A percentile compares a stretch with the other conserved stretches of the same genome.
Conservation (phyloP, 1,140 invertebrate species). For the Neodiprion virginianus region DNA sequence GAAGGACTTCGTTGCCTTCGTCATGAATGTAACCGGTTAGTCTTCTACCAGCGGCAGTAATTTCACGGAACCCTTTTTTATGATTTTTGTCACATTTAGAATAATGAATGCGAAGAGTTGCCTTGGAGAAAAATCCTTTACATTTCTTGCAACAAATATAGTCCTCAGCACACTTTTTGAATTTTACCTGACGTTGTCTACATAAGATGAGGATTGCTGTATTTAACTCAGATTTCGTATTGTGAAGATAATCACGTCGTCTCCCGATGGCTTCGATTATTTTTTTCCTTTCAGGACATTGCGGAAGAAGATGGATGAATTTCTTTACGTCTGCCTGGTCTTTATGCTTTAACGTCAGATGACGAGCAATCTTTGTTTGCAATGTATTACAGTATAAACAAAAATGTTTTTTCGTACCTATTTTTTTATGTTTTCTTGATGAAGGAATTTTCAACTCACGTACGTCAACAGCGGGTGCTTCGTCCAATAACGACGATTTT, state of each 20-base stretch:
- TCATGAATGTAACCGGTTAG: constrained; percentile 22
- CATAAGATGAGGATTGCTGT: constrained; percentile 20
- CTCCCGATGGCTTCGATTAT: constrained; percentile 25
- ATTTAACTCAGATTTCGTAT: constrained; percentile 20
- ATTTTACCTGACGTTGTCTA: constrained; percentile 18
- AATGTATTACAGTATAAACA: constrained; percentile 26
- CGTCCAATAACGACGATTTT: too few species aligned
- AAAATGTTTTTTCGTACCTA: constrained; percentile 19
- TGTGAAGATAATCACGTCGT: constrained; percentile 22
- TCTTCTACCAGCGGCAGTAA: constrained; percentile 3
- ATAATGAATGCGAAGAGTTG: constrained; percentile 12
- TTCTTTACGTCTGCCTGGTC: constrained; percentile 24
- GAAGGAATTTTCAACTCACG: too few species aligned
- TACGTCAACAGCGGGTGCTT: too few species aligned
- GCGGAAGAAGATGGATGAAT: constrained; percentile 12
- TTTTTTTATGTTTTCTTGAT: background rate
- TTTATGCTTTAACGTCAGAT: constrained; percentile 20
- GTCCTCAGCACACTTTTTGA: constrained; percentile 16
- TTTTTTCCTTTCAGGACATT: constrained; percentile 16
- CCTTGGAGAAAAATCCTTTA: constrained; percentile 19
- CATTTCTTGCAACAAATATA: constrained; percentile 18
- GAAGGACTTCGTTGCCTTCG: background rate
- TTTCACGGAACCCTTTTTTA: constrained; percentile 5
- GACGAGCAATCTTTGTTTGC: constrained; percentile 23
- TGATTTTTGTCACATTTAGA: constrained; percentile 3